Evolutionary conservation across 2,113 vertebrate genomes (phyloP).

Genomic region (Agapornis roseicollis): DNA sequence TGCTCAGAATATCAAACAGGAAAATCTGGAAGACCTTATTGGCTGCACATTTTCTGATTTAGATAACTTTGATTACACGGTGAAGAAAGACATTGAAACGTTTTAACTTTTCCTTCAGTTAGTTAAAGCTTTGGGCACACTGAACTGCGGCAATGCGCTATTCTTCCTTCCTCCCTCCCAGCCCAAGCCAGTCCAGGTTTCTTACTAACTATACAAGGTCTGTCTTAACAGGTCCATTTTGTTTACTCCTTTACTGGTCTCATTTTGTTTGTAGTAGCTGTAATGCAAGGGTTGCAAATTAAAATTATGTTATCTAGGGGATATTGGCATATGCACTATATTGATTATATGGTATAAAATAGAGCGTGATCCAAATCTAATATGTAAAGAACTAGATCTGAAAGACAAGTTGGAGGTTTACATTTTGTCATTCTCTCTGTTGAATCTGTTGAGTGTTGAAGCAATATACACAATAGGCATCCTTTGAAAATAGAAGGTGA

Average conservation of each 20-base stretch:
- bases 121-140: neutral
- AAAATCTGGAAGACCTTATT: neutral
- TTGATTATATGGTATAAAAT: neutral
- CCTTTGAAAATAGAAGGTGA: neutral
- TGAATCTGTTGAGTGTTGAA: neutral
- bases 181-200: neutral
- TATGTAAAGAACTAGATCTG: neutral
- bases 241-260: neutral
- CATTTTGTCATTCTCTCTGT: neutral
- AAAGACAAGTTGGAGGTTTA: neutral
- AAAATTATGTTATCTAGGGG: neutral
- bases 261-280: neutral
- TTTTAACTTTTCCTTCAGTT: neutral
- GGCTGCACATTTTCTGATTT: neutral
- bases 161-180: neutral
- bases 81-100: neutral
- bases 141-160: neutral
- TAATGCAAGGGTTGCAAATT: neutral
- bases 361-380: neutral
- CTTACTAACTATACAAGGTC: neutral
- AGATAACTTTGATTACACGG: neutral
- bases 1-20: neutral
- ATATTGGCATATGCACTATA: neutral
- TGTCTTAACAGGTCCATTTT: neutral
- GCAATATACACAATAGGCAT: neutral